Evolutionary conservation across 2,113 vertebrate genomes (phyloP), one percentile per base, ranked within the genome.

Genomic region (Apeltes quadracus): DNA sequence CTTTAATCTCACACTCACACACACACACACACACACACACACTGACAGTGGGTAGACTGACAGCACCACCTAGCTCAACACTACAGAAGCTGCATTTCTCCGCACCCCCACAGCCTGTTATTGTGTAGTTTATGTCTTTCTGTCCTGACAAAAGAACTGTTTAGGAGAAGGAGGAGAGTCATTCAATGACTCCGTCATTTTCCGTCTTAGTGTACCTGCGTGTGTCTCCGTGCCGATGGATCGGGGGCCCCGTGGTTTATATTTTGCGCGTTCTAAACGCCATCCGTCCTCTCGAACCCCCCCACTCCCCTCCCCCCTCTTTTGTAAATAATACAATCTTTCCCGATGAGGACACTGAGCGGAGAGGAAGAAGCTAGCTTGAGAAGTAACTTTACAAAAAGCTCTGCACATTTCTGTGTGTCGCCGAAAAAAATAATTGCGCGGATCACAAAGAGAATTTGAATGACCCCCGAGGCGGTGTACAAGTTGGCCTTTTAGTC

Each of bases 51-150:
- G 58, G 68, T 72, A 79, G 87, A 87, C 75, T 78, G 79, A 87
- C 85, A 90, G 90, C 90, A 90, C 90, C 88, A 82, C 84, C 90
- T 91, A 91, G 85, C 84, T 75, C 76, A 18, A 14, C 58, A 71
- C 55, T 76, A 71, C 38, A 64, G 57, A 76, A 69, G 85, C 87
- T 90, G 64, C 87, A 89, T 48, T 8, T 58, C 11, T 2, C 56
- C 36, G 12, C 18, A 8, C 11, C 44, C 14, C n/a, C 10, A 11
- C 8, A 0, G 4, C 25, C 63, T 41, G 41, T 62, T 46, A 36
- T 1, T 57, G 18, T 67, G 34, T 61, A 12, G 58, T 39, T 18
- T 34, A 12, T 22, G 3, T 67, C 25, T 57, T 63, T 70, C 11
- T 43, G 14, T 51, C 15, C 18, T 25, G 56, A 43, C 54, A 71